Conservation (phyloP, 2,797 vertebrate species). For the Oreonectes daqikongensis region DNA sequence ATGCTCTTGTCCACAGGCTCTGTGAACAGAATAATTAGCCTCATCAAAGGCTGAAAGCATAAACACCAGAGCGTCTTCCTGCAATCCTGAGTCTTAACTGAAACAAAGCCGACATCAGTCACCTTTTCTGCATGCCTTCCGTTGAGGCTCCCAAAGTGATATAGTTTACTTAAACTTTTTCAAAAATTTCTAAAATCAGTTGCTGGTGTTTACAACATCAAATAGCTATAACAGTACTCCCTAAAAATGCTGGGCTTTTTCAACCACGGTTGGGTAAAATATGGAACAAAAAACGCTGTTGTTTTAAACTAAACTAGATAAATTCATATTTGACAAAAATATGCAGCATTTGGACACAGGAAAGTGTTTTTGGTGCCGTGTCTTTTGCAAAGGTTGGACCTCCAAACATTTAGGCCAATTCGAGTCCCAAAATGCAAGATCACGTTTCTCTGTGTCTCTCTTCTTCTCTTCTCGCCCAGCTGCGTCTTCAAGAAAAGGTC, state of each 20-base stretch:
- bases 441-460: constrained; percentile 36
- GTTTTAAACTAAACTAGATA: too few relatives aligned
- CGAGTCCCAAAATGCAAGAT: constrained; percentile 62
- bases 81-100: constrained; percentile 68
- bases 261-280: too few relatives aligned
- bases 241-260: too few relatives aligned
- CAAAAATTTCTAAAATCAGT: neutral
- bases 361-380: neutral
- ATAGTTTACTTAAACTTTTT: neutral
- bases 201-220: neutral
- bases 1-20: constrained; percentile 74
- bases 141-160: neutral
- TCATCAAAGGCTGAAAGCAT: constrained; percentile 70
- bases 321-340: too few relatives aligned
- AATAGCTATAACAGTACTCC: too few relatives aligned
- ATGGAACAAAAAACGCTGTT: too few relatives aligned
- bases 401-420: neutral
- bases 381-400: constrained; percentile 21
- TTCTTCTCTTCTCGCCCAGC: constrained; percentile 48
- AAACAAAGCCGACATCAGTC: constrained; percentile 66
- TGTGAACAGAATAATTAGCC: constrained; percentile 77
- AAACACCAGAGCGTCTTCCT: constrained; percentile 61
- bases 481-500: constrained; percentile 70
- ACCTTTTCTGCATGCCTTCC: neutral
- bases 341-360: neutral